These are phyloP conservation scores for Coleophora flavipennella DNA, from an alignment of 2,888 invertebrate species.

Conservation along the genomic window DNA sequence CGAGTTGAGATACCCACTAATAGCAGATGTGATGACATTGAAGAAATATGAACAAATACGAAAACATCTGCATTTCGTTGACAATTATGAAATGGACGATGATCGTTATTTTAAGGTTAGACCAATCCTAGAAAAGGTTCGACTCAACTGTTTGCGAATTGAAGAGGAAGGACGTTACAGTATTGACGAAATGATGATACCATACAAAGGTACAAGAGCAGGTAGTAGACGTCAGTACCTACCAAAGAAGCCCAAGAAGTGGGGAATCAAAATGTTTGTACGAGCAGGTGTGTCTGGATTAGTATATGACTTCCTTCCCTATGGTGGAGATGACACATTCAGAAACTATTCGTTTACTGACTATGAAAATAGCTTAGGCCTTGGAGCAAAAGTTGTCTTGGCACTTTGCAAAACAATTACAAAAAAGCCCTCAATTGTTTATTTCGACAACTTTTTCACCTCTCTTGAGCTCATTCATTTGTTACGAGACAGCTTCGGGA, in stretches of 20 bases:
- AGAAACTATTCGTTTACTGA: slow-evolving; percentile 17
- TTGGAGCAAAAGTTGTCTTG: slow-evolving; percentile 27
- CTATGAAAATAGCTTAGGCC: slow-evolving; percentile 19
- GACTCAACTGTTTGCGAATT: slow-evolving; percentile 17
- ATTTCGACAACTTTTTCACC: slow-evolving; percentile 5
- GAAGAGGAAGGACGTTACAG: slow-evolving; percentile 20
- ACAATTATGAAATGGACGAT: slow-evolving; percentile 18
- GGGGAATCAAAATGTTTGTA: slow-evolving; percentile 34
- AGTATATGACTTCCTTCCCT: slow-evolving; percentile 31
- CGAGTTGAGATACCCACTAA: slow-evolving; percentile 12
- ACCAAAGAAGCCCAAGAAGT: slow-evolving; percentile 31
- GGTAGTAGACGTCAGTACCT: slow-evolving; percentile 29
- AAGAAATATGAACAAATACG: slow-evolving; percentile 23
- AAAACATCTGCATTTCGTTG: slow-evolving; percentile 21
- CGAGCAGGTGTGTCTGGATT: slow-evolving; percentile 30
- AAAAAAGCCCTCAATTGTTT: slow-evolving; percentile 5
- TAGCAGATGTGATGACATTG: slow-evolving; percentile 23
- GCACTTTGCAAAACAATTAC: slow-evolving; percentile 16
- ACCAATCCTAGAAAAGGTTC: slow-evolving; percentile 20
- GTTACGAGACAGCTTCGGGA: slow-evolving; percentile 18
- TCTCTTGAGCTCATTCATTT: slow-evolving; percentile 17
- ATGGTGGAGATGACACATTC: slow-evolving; percentile 29
- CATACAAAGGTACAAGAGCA: slow-evolving; percentile 31
- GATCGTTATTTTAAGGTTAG: slow-evolving; percentile 26
- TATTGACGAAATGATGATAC: slow-evolving; percentile 34